These are phyloP conservation scores for Ennomos quercinarius DNA, from an alignment of 2,888 invertebrate species.

Conservation along the genomic window DNA sequence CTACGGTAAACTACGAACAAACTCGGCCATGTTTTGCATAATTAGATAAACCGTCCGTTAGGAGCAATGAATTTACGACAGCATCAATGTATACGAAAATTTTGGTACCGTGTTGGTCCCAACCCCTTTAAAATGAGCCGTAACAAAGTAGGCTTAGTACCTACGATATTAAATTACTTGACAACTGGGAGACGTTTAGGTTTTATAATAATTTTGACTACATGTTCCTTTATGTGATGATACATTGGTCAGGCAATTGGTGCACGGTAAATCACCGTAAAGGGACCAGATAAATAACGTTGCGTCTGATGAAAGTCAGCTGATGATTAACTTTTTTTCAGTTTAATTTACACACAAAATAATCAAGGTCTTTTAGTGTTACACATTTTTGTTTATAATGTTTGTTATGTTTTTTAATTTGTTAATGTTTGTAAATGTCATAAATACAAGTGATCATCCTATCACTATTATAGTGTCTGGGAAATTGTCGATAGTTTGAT, in stretches of 20 bases:
- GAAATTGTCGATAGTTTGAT: too few relatives aligned
- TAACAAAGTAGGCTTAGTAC: slow-evolving; percentile 20
- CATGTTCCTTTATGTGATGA: neutral
- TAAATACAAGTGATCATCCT: too few relatives aligned
- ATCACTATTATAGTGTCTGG: too few relatives aligned
- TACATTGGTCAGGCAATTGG: neutral
- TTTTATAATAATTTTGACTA: slow-evolving; percentile 10
- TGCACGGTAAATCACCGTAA: neutral
- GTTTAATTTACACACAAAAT: too few relatives aligned
- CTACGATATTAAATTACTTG: slow-evolving; percentile 12
- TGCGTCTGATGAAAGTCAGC: too few relatives aligned
- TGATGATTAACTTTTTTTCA: too few relatives aligned
- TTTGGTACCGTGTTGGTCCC: slow-evolving; percentile 20
- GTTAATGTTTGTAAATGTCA: too few relatives aligned
- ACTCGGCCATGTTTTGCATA: slow-evolving; percentile 70
- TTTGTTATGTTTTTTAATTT: too few relatives aligned
- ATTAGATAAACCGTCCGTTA: slow-evolving; percentile 68
- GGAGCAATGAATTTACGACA: slow-evolving; percentile 51
- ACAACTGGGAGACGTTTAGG: slow-evolving; percentile 13
- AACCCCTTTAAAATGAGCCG: slow-evolving; percentile 10
- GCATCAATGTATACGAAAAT: slow-evolving; percentile 50
- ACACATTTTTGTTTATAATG: too few relatives aligned
- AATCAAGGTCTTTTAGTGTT: too few relatives aligned
- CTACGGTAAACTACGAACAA: slow-evolving; percentile 63
- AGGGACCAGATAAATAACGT: too few relatives aligned